Evolutionary conservation across 2,888 invertebrate genomes (phyloP), one percentile per base, ranked within the genome.

Genomic region (Noctua janthina): DNA sequence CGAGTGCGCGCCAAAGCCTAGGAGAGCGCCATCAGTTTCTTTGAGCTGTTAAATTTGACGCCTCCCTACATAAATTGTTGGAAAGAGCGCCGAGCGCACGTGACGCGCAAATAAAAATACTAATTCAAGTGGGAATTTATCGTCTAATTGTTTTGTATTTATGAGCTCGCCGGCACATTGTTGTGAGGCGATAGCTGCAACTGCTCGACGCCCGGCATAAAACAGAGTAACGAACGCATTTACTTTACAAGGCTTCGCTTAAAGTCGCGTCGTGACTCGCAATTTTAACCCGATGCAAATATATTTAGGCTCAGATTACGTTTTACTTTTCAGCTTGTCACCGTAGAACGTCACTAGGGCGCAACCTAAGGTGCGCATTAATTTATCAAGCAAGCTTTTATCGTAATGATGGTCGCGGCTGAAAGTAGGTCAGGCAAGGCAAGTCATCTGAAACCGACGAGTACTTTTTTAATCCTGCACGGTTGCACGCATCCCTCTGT

Each of bases 61-160:
- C 95, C 94, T 94, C 90, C 91, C 91, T 93, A 94, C 93, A 95
- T 95, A 95, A 95, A 95, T 95, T 93, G 92, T 89, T 92, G 87
- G 92, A 91, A 91, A 91, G 93, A 92, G 92, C 91, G 92, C 92
- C 92, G 92, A 89, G 93, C 93, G 95, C 94, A 95, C 95, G 95
- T 95, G 96, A 96, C 92, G 94, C 92, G 95, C 94, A 95, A 95
- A 95, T 95, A 95, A 95, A 96, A 95, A 95, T 94, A 95, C 95
- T 94, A 94, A 95, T 95, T 94, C 93, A 94, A 94, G 92, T 90
- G 92, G 91, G 92, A 93, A 95, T 95, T 95, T 95, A 95, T 95
- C 91, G 94, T 94, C 93, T 96, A 95, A 96, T 95, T 95, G 95
- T 95, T 95, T 93, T 90, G 91, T 93, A 95, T 95, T 96, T 95